Base-by-base conservation (phyloP, 2,888 invertebrate species). In the Terebella lapidaria region DNA sequence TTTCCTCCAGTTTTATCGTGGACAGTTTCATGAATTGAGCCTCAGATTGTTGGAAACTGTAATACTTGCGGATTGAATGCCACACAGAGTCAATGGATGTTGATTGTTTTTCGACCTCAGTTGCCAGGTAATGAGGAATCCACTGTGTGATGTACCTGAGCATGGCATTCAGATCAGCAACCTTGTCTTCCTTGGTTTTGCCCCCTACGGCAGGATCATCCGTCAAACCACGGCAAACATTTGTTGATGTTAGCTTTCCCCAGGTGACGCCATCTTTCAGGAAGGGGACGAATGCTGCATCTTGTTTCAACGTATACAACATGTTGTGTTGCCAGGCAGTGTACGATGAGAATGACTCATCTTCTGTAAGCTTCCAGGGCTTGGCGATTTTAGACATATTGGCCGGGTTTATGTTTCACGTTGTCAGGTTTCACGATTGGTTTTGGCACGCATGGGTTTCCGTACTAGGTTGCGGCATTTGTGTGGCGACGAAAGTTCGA, bases 1-100 rank as follows among this genome's bases (percentile, higher is more conserved):
- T 22, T 5, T 49, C 22, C 5, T 49, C 49, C 49, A 15, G 20
- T 18, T 18, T 22, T 18, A 49, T 49, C 20, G 49, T 18, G 49
- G 49, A 49, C 5, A 49, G 20, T 49, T 49, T 49, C 49, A 49
- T 49, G 20, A 49, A 49, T 49, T 49, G n/a, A n/a, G n/a, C n/a
- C n/a, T n/a, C n/a, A n/a, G n/a, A n/a, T n/a, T n/a, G n/a, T n/a
- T n/a, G n/a, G 49, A 18, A 20, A 22, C 49, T 22, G 20, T 49
- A 49, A 20, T 49, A 49, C 20, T 49, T 49, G 18, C 49, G 15
- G 20, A 49, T 49, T 18, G 20, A 49, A 5, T 49, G 49, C 49
- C 49, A 49, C 5, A 49, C 20, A 20, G 18, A 18, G 15, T 49
- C 49, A 10, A 49, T 18, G 20, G 15, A 5, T 15, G 20, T 20